These are phyloP conservation scores for Chalcis sispes DNA, from an alignment of 2,888 invertebrate species.

Conservation along the genomic window DNA sequence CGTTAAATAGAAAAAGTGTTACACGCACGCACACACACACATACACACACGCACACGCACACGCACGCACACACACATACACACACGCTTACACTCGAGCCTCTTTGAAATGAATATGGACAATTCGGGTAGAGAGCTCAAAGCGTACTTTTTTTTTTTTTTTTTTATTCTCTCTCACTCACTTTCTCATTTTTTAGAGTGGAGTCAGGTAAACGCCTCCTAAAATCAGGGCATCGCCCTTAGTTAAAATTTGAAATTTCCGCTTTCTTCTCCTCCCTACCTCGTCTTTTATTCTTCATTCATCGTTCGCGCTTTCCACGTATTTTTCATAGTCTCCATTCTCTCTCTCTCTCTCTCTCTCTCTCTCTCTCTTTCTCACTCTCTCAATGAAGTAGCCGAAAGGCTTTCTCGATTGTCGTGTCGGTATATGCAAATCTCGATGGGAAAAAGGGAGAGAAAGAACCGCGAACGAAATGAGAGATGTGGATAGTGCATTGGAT, in stretches of 20 bases:
- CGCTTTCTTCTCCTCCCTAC: background rate
- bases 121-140: slow-evolving; percentile 21
- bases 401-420: background rate
- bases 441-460: background rate
- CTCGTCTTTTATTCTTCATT: background rate
- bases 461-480: slow-evolving; percentile 3
- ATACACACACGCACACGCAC: too few species aligned
- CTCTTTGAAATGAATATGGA: slow-evolving; percentile 32
- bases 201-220: background rate
- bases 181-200: slow-evolving; percentile 38
- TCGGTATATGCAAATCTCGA: slow-evolving; percentile 33
- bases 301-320: too few species aligned
- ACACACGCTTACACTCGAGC: background rate
- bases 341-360: too few species aligned
- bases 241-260: slow-evolving; percentile 48
- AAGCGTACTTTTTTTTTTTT: too few species aligned
- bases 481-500: background rate
- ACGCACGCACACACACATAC: background rate
- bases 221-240: slow-evolving; percentile 29
- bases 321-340: slow-evolving; percentile 18
- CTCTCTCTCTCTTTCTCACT: too few species aligned
- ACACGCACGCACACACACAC: background rate
- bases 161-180: too few species aligned
- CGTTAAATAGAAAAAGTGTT: background rate
- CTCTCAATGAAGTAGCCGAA: too few species aligned